Percentiles rank a stretch among this genome's conserved stretches.
Conservation (phyloP, 2,797 vertebrate genomes). For the Peromyscus melanophrys region DNA sequence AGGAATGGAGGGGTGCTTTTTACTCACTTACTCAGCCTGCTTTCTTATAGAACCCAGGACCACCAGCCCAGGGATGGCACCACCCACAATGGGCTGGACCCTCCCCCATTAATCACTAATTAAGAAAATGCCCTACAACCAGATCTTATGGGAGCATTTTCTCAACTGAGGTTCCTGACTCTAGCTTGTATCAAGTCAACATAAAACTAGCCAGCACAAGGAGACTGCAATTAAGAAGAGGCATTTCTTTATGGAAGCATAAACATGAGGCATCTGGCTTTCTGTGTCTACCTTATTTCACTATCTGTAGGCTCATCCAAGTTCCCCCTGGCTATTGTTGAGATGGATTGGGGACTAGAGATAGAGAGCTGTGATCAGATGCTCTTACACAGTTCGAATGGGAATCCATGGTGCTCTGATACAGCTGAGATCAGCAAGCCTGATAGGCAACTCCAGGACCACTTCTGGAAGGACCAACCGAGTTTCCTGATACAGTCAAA, state of each 20-base stretch:
- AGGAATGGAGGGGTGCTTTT: neutral
- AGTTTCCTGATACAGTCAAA: neutral
- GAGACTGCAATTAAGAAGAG: neutral
- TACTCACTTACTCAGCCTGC: neutral
- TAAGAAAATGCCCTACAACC: neutral
- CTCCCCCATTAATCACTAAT: neutral
- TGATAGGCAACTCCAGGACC: accelerated
- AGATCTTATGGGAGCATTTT: neutral
- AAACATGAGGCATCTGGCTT: neutral
- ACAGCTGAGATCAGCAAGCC: neutral
- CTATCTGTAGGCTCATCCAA: neutral
- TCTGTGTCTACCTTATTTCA: neutral
- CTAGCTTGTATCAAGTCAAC: neutral
- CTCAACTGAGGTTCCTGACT: neutral
- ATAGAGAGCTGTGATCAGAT: neutral
- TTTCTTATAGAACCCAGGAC: neutral
- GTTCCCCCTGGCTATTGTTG: neutral
- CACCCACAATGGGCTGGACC: neutral
- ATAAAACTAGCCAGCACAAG: neutral
- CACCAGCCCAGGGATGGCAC: neutral
- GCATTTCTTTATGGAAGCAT: neutral
- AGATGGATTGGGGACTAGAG: neutral
- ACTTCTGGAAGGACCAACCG: neutral
- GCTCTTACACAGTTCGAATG: neutral
- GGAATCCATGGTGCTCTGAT: neutral